A percentile compares a stretch with the other conserved stretches of the same genome.
These are phyloP conservation scores for Ephialtes manifestator DNA, from an alignment of 2,888 invertebrate genomes.

Conservation along the genomic window DNA sequence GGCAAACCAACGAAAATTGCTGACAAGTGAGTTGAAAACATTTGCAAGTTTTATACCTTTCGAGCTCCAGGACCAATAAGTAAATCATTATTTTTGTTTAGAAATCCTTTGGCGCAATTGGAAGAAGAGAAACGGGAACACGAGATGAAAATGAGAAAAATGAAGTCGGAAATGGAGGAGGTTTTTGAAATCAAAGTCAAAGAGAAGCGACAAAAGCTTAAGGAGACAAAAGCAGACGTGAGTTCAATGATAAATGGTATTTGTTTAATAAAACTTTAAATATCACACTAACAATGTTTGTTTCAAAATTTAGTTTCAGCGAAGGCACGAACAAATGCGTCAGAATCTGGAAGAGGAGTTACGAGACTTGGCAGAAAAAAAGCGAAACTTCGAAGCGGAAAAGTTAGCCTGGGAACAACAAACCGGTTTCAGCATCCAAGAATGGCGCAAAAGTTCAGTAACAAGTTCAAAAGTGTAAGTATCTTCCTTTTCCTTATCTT, in stretches of 20 bases:
- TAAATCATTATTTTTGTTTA: too few relatives aligned
- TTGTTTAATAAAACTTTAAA: too few relatives aligned
- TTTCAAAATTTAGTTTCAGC: constrained; percentile 88
- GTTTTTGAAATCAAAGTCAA: constrained; percentile 99
- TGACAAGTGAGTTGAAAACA: constrained; percentile 91
- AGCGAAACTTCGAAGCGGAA: constrained; percentile 94
- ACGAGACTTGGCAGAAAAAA: constrained; percentile 96
- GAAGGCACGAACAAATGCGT: constrained; percentile 95
- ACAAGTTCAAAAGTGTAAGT: constrained; percentile 96
- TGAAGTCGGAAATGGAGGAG: constrained; percentile 99
- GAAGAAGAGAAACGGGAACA: constrained; percentile 99
- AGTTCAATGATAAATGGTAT: constrained; percentile 81
- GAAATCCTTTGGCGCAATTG: constrained; percentile 99
- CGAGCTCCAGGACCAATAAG: too few relatives aligned
- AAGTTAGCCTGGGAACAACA: constrained; percentile 96
- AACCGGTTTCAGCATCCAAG: constrained; percentile 95
- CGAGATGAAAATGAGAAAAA: constrained; percentile 98
- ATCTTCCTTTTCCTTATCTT: constrained; percentile 20
- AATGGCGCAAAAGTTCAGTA: constrained; percentile 94
- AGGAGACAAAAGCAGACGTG: constrained; percentile 97
- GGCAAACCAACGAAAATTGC: constrained; percentile 94
- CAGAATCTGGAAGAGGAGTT: constrained; percentile 94
- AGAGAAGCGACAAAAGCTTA: constrained; percentile 98
- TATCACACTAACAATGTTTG: constrained; percentile 23
- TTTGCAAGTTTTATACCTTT: neutral